Percentiles rank a stretch among this genome's conserved stretches.
Evolutionary conservation across 2,888 invertebrate species (phyloP).

Genomic region (Tiphia femorata): DNA sequence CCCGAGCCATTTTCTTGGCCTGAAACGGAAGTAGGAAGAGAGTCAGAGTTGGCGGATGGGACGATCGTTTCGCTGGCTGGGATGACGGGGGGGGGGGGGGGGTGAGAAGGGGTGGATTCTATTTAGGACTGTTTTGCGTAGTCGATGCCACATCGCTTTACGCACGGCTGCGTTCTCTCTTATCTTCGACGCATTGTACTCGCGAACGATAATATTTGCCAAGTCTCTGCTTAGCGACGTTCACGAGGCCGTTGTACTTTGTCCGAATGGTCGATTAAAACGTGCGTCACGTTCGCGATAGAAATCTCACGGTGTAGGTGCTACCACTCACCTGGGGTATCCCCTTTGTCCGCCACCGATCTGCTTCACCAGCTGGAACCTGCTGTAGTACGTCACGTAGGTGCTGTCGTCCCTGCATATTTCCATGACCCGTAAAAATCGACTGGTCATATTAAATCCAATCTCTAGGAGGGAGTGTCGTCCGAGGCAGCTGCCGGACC

Average conservation of each 20-base stretch:
- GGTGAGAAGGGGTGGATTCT: no score
- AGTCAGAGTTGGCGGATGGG: neutral
- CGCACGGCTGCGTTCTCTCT: no score
- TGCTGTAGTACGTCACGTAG: constrained; percentile 66
- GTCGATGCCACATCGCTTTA: no score
- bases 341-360: constrained; percentile 42
- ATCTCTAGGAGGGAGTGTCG: constrained; percentile 60
- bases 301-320: no score
- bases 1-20: constrained; percentile 61
- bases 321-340: constrained; percentile 54
- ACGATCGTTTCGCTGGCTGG: neutral
- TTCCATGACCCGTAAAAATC: constrained; percentile 64
- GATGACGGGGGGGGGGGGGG: no score
- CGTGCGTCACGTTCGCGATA: no score
- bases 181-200: no score
- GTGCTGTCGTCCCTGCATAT: constrained; percentile 66
- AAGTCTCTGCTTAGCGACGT: no score
- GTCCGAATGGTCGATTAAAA: no score
- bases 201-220: no score
- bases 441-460: constrained; percentile 60
- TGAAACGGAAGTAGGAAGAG: constrained; percentile 10
- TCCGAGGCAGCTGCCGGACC: constrained; percentile 48
- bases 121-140: no score
- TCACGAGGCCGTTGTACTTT: no score
- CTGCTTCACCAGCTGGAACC: constrained; percentile 43